Evolutionary conservation across 2,113 vertebrate genomes (phyloP).

Genomic region (Apistogramma diplotaenia): DNA sequence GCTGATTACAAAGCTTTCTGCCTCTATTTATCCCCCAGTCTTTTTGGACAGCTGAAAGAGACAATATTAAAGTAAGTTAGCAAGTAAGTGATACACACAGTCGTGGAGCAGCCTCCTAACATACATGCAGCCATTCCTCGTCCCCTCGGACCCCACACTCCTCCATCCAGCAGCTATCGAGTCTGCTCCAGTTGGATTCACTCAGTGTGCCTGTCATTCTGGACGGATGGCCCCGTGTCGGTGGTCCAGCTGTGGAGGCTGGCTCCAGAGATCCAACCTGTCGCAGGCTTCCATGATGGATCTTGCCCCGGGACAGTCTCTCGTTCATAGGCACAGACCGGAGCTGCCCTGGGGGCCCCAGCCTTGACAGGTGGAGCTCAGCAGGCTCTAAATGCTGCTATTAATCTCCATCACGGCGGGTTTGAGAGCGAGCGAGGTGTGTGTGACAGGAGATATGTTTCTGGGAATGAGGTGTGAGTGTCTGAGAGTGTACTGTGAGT

Average conservation of each 20-base stretch:
- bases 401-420: slow-evolving; percentile 69
- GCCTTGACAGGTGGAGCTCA: slow-evolving; percentile 72
- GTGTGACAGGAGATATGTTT: slow-evolving; percentile 68
- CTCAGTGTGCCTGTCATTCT: slow-evolving; percentile 45
- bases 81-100: no score
- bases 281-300: slow-evolving; percentile 45
- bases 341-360: slow-evolving; percentile 41
- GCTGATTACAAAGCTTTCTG: not conserved
- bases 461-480: slow-evolving; percentile 62
- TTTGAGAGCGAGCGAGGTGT: slow-evolving; percentile 36
- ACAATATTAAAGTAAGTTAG: no score
- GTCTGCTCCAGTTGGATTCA: slow-evolving; percentile 40
- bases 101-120: not conserved
- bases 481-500: slow-evolving; percentile 29
- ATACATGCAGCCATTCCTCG: not conserved
- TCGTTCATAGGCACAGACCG: slow-evolving; percentile 45
- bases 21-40: not conserved
- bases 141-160: not conserved
- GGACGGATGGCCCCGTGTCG: slow-evolving; percentile 49
- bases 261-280: slow-evolving; percentile 48
- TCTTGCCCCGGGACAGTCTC: slow-evolving; percentile 48
- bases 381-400: slow-evolving; percentile 67
- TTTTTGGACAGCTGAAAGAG: not conserved
- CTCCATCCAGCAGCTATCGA: slow-evolving; percentile 26
- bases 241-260: slow-evolving; percentile 56